These are phyloP conservation scores for Centruroides sculpturatus DNA, from an alignment of 1,140 invertebrate species.

Conservation along the genomic window DNA sequence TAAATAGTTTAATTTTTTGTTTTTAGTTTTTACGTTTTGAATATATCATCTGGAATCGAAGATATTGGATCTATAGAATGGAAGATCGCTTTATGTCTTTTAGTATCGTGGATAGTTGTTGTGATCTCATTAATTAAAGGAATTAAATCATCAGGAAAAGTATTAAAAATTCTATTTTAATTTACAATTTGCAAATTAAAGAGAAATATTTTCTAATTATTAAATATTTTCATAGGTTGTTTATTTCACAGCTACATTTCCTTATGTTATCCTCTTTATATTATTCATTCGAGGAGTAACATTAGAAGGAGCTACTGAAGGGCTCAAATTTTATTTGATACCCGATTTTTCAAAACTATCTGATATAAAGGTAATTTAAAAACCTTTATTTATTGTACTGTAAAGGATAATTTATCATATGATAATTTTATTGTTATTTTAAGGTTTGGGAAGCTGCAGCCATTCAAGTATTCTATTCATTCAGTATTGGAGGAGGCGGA, in stretches of 20 bases:
- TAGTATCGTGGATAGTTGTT: slow-evolving; percentile 52
- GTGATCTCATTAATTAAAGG: slow-evolving; percentile 41
- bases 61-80: slow-evolving; percentile 48
- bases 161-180: slow-evolving; percentile 18
- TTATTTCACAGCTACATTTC: slow-evolving; percentile 52
- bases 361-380: slow-evolving; percentile 23
- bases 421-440: slow-evolving; percentile 16
- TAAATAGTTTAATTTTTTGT: too few relatives aligned
- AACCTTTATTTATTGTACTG: neutral
- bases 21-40: slow-evolving; percentile 27
- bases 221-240: slow-evolving; percentile 34
- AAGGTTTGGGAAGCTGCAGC: slow-evolving; percentile 33
- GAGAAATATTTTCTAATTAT: slow-evolving; percentile 37
- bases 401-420: neutral
- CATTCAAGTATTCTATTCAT: slow-evolving; percentile 32
- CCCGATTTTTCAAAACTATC: slow-evolving; percentile 40
- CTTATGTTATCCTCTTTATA: slow-evolving; percentile 46
- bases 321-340: slow-evolving; percentile 40
- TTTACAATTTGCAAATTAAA: slow-evolving; percentile 43
- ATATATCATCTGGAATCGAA: slow-evolving; percentile 40
- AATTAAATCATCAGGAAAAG: slow-evolving; percentile 54
- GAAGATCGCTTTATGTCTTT: slow-evolving; percentile 47
- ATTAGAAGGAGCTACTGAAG: slow-evolving; percentile 39
- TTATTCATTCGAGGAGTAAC: slow-evolving; percentile 44
- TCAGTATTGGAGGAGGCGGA: slow-evolving; percentile 36